Evolutionary conservation across 2,797 vertebrate genomes (phyloP).

Genomic region (Botia almorhae): DNA sequence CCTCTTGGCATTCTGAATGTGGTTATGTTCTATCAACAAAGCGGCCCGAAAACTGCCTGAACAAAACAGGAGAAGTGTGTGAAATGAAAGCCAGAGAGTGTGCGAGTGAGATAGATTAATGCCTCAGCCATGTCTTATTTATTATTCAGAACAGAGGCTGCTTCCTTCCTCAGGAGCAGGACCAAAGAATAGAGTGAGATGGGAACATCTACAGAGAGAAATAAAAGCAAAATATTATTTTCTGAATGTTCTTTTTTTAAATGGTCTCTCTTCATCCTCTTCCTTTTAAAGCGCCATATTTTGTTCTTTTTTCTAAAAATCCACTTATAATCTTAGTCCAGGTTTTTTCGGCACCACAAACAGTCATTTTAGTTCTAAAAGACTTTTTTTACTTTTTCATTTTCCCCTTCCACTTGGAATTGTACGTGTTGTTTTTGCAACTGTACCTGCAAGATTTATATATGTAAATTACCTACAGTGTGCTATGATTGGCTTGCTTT

Average conservation of each 20-base stretch:
- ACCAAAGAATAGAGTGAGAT: conserved; percentile 29
- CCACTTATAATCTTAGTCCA: not conserved
- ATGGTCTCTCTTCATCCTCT: conserved; percentile 7
- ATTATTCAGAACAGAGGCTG: conserved; percentile 59
- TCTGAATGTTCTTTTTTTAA: not conserved
- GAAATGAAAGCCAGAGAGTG: conserved; percentile 48
- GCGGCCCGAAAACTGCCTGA: conserved; percentile 45
- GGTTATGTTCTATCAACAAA: conserved; percentile 52
- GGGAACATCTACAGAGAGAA: conserved; percentile 5
- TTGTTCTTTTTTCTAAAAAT: conserved; percentile 1
- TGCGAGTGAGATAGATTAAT: conserved; percentile 53
- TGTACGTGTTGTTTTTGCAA: too few relatives aligned
- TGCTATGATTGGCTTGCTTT: not conserved
- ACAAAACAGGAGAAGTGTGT: conserved; percentile 46
- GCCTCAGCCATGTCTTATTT: conserved; percentile 54
- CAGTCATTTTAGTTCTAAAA: not conserved
- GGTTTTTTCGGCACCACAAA: not conserved
- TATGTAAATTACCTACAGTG: not conserved
- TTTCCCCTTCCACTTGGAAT: not conserved
- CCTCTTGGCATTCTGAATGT: conserved; percentile 36
- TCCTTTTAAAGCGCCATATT: not conserved
- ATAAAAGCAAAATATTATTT: conserved; percentile 36
- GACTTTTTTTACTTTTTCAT: not conserved
- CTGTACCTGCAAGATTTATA: not conserved
- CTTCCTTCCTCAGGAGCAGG: conserved; percentile 33